A percentile compares a stretch with the other conserved stretches of the same genome.
Evolutionary conservation across 2,797 vertebrate genomes (phyloP).

Genomic region (Anas bahamensis): DNA sequence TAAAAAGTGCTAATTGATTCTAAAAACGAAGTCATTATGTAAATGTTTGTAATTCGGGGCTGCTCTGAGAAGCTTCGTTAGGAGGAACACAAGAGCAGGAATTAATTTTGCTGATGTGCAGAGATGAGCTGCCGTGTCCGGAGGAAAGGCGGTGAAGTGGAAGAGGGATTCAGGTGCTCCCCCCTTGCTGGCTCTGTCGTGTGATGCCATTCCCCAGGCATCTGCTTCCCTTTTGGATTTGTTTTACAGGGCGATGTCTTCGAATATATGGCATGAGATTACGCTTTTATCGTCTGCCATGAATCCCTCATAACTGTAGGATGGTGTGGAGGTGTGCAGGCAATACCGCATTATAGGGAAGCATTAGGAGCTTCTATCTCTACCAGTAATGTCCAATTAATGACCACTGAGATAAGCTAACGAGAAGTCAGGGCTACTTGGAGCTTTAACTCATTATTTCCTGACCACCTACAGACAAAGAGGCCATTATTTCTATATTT

Average conservation of each 20-base stretch:
- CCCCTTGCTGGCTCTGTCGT: not conserved
- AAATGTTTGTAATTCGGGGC: conserved; percentile 50
- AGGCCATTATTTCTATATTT: not conserved
- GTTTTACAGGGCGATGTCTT: not conserved
- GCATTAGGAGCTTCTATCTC: not conserved
- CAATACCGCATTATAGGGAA: not conserved
- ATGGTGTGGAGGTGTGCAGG: not conserved
- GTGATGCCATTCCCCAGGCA: not conserved
- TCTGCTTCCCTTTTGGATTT: not conserved
- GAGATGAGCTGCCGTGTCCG: not conserved
- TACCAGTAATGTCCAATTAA: conserved; percentile 2
- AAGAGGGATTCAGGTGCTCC: not conserved
- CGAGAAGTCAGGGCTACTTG: not conserved
- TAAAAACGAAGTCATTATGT: conserved; percentile 37
- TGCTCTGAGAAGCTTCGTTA: conserved; percentile 43
- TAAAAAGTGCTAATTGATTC: conserved; percentile 33
- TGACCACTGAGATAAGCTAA: conserved; percentile 11
- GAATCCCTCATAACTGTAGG: not conserved
- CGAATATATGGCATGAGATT: not conserved
- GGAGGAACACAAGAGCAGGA: conserved; percentile 15
- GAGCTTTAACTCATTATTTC: conserved; percentile 8
- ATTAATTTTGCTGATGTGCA: conserved; percentile 34
- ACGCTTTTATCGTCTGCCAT: not conserved
- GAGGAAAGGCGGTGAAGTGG: not conserved
- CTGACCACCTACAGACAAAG: not conserved